A percentile compares a stretch with the other conserved stretches of the same genome.
These are phyloP conservation scores for Bombylius discolor DNA, from an alignment of 2,888 invertebrate genomes.

Conservation along the genomic window DNA sequence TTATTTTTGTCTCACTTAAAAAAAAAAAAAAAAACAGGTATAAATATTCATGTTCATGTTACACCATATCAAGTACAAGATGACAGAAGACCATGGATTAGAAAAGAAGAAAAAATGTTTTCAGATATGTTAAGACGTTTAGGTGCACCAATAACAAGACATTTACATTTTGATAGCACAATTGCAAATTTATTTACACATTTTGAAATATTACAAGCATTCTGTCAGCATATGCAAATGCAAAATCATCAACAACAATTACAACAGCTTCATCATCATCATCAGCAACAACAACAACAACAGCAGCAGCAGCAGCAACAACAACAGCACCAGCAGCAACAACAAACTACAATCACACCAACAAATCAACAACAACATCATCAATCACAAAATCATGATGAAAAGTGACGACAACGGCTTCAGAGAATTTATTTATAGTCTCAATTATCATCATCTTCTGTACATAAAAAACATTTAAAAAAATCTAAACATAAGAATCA, in stretches of 20 bases:
- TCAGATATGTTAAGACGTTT: constrained; percentile 50
- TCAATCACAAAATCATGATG: constrained; percentile 20
- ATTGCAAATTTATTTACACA: constrained; percentile 53
- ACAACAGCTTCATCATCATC: constrained; percentile 10
- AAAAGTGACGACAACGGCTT: constrained; percentile 33
- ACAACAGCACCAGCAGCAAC: constrained; percentile 30
- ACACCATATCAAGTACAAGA: constrained; percentile 84
- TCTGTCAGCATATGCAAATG: constrained; percentile 38
- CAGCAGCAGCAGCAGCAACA: constrained; percentile 28
- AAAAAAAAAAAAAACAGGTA: constrained; percentile 36
- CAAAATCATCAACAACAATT: constrained; percentile 25
- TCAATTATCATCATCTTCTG: constrained; percentile 18
- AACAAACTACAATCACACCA: constrained; percentile 13
- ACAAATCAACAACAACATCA: constrained; percentile 7
- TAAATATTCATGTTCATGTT: constrained; percentile 65
- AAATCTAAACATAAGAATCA: constrained; percentile 32
- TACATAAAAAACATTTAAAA: constrained; percentile 20
- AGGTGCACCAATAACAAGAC: constrained; percentile 51
- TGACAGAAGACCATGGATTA: constrained; percentile 69
- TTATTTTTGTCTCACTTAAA: constrained; percentile 2
- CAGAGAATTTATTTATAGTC: constrained; percentile 13
- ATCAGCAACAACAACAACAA: constrained; percentile 18
- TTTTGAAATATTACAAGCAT: constrained; percentile 59
- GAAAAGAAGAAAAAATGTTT: constrained; percentile 68
- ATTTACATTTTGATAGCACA: constrained; percentile 46